Evolutionary conservation across 2,888 invertebrate species (phyloP), one percentile per base, ranked within the genome.

Genomic region (Drosophila pegasa): DNA sequence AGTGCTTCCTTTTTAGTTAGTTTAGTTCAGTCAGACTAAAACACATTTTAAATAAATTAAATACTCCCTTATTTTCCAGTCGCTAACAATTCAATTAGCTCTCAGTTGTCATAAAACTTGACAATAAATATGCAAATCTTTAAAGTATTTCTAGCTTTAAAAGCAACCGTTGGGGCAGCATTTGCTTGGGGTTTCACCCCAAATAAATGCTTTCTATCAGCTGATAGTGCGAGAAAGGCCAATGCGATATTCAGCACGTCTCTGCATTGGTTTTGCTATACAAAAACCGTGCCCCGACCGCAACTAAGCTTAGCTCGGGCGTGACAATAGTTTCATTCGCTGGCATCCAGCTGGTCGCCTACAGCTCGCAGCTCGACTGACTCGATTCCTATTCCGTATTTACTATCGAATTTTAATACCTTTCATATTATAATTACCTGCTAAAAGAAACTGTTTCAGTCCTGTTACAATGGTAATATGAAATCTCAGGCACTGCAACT

Each of bases 171-270:
- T 37, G 40, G 25, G 16, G 47, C 4, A 16, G 6, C 10, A 37
- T 41, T 35, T 55, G 43, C 31, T 38, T 33, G 12, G 55, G 56
- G 52, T 12, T n/a, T 40, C n/a, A 50, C 45, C 56, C 67, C 47
- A 41, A 64, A 29, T 9, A n/a, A 8, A 43, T 20, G 2, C 10
- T n/a, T n/a, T 6, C 31, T 14, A 16, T 14, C 50, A 31, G 9
- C 20, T 16, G 12, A 1, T 18, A 22, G 18, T 37, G 38, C 45
- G 35, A 29, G 25, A 12, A 29, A 16, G 2, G 9, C 51, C 35
- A 54, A 59, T 75, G 69, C 54, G 65, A 68, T 68, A 71, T 71
- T 70, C 69, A 54, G 59, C 72, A 75, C 80, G 80, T 77, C 66
- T 67, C 54, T 59, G 61, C 66, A 70, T 66, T 27, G 27, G 16